Evolutionary conservation across 2,113 vertebrate species (phyloP).

Genomic region (Chaetura pelagica): DNA sequence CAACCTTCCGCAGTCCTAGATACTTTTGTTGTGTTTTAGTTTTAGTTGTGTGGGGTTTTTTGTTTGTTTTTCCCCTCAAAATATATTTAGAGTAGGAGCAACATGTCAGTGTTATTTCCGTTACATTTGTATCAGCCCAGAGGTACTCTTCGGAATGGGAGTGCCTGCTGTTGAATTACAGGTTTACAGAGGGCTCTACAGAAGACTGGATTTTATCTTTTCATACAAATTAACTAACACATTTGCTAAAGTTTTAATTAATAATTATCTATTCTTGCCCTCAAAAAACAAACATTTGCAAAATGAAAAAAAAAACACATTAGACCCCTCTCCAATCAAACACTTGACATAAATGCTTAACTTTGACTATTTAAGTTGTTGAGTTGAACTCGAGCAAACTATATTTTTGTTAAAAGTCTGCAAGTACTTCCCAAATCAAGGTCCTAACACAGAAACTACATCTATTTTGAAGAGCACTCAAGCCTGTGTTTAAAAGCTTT

Average conservation of each 20-base stretch:
- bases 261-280: background rate
- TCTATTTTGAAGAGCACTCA: background rate
- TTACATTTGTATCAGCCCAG: background rate
- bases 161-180: background rate
- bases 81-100: background rate
- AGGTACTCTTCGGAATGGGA: background rate
- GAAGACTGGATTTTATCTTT: background rate
- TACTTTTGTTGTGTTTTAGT: background rate
- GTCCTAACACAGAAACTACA: background rate
- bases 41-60: background rate
- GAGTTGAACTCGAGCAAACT: background rate
- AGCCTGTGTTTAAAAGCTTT: background rate
- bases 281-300: background rate
- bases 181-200: background rate
- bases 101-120: background rate
- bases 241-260: background rate
- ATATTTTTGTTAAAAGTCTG: background rate
- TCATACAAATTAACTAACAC: background rate
- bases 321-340: background rate
- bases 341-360: constrained; percentile 9
- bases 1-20: background rate
- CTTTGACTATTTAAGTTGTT: background rate
- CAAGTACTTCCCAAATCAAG: background rate
- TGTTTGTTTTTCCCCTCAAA: background rate
- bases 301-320: background rate